Base-by-base conservation (phyloP, 37 sponge, comb jelly and placozoan species). In the Cladorhizidae sp. region DNA sequence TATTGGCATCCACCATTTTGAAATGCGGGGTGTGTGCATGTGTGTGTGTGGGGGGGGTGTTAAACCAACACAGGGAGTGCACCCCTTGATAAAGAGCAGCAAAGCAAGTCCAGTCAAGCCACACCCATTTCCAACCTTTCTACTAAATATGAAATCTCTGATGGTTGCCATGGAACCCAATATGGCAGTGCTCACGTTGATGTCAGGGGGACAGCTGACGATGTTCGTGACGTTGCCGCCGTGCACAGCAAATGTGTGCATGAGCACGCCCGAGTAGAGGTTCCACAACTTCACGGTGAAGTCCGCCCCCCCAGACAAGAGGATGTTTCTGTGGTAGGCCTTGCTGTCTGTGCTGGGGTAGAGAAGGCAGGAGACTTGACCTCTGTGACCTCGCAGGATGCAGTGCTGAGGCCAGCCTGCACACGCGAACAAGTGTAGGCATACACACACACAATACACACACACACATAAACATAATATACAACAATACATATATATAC, bases 201-300 rank as follows among this genome's bases (percentile, higher is more conserved):
- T 78, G 12, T 85, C 85, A 40, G 85, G 83, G 2, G 97, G 97
- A 45, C 92, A 92, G 40, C 70, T 63, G 62, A 87, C 61, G 37
- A 97, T 84, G 25, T 72, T 32, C 40, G 52, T 74, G 38, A 97
- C 90, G 33, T 72, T 85, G 0, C 97, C 97, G 2, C 89, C 90
- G 52, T 97, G 97, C 3, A 86, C 90, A 22, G 85, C 57, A 73
- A 89, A 94, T 25, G 92, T 92, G 72, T 86, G 88, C 32, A 97
- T 67, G 72, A 91, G 88, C 17, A 77, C 54, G 0, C 91, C 89
- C 18, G 73, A 73, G 67, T 85, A 87, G 57, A 97, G 78, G 80
- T 94, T 82, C 97, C 97, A 97, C 74, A 97, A 78, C 26, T 89
- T 80, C 38, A 97, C 97, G 41, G 94, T 89, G 77, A 94, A 94